Evolutionary conservation across 92 coral and sea anemone genomes (phyloP).

Genomic region (Montipora capitata): DNA sequence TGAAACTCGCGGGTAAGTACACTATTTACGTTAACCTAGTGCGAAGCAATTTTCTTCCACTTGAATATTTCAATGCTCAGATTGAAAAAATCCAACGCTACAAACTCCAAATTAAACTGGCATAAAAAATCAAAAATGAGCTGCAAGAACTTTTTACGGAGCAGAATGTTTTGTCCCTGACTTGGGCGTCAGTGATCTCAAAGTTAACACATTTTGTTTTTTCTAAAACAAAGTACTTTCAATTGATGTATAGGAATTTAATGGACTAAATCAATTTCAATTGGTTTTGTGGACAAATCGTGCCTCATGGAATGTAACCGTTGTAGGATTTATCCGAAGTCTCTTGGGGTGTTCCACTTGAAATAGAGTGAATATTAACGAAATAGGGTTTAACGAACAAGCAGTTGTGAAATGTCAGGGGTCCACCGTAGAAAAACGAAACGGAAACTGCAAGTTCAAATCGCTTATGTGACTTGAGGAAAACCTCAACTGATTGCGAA

Average conservation of each 20-base stretch:
- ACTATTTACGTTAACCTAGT: neutral
- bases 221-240: slow-evolving; percentile 25
- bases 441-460: neutral
- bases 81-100: too few species aligned
- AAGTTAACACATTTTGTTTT: slow-evolving; percentile 21
- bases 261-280: neutral
- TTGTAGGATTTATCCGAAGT: neutral
- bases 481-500: neutral
- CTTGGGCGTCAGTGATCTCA: neutral
- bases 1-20: slow-evolving; percentile 95
- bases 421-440: neutral
- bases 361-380: neutral
- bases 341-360: neutral
- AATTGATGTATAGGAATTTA: slow-evolving; percentile 2
- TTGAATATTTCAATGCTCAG: too few species aligned
- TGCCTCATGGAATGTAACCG: neutral
- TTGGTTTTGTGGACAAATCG: neutral
- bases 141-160: neutral
- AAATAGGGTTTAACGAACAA: too few species aligned
- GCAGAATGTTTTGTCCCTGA: neutral
- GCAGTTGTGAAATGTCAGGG: too few species aligned
- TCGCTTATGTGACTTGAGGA: neutral
- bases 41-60: too few species aligned
- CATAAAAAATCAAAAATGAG: too few species aligned
- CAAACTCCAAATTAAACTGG: too few species aligned